Evolutionary conservation across 2,797 vertebrate species (phyloP), one percentile per base, ranked within the genome.

Genomic region (Fundulus diaphanus): DNA sequence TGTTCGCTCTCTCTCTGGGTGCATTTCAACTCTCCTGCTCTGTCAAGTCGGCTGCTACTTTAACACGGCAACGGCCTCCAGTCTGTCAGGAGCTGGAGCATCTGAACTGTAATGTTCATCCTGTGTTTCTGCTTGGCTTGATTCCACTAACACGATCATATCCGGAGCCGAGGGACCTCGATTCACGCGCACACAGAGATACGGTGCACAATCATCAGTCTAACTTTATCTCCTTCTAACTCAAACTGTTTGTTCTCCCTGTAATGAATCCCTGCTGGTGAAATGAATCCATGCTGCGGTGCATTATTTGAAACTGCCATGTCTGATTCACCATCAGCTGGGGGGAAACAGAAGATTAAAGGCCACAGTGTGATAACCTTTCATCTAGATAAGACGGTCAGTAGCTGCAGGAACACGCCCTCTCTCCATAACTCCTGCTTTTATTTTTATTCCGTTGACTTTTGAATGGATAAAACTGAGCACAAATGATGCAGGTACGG

Each of bases 381-480:
- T 84, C 77, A 84, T 88, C 72, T 77, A 37, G 31, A 66, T 85
- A 78, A 77, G 44, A 16, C 70, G 67, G 51, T 72, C 51, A 75
- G 52, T 16, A 29, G 75, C 70, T 80, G 73, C 63, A 72, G 74
- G 33, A 51, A 5, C n/a, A 22, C 37, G 27, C 57, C 75, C 78
- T 18, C 37, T 20, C 68, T 68, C 29, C 52, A 29, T 68, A 33
- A 42, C 44, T 70, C 71, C 51, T 74, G 59, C n/a, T 7, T 8
- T 59, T 79, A 72, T 82, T 73, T 87, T 86, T 74, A 46, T 66
- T 61, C 33, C 3, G 46, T 9, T 80, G 77, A 80, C 56, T 51
- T 35, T 70, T 89, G 66, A 90, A 92, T 91, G 83, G 89, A 86
- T 82, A 44, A 91, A 40, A 65, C 24, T 85, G 72, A 75, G 61